These are phyloP conservation scores for Amblyopsis hoosieri DNA, from an alignment of 2,797 vertebrate species.

Conservation along the genomic window DNA sequence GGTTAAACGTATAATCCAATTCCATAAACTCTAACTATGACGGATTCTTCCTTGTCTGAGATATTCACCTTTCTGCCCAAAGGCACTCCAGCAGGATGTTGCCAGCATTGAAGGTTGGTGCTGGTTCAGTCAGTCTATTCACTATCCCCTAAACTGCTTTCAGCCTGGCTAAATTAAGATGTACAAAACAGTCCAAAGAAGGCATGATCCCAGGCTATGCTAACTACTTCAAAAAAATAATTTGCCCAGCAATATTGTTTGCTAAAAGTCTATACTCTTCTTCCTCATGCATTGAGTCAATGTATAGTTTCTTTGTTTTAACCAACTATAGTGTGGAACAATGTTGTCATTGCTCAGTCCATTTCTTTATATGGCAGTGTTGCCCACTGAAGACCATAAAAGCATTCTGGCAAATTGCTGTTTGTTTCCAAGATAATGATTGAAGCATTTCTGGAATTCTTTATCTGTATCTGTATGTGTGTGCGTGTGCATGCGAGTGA, in stretches of 20 bases:
- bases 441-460: constrained; percentile 41
- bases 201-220: not conserved
- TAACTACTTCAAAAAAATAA: not conserved
- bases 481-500: not conserved
- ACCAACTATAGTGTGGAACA: not conserved
- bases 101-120: not conserved
- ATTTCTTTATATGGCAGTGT: constrained; percentile 73
- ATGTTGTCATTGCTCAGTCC: constrained; percentile 23
- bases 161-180: not conserved
- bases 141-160: not conserved
- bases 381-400: constrained; percentile 46
- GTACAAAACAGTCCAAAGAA: not conserved
- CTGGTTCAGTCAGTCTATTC: not conserved
- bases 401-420: constrained; percentile 39
- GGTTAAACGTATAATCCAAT: too few relatives aligned
- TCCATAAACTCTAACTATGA: too few relatives aligned
- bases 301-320: not conserved
- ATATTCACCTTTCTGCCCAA: not conserved
- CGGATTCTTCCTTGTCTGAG: too few relatives aligned
- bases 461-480: constrained; percentile 19
- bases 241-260: not conserved
- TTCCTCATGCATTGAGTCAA: not conserved
- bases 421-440: constrained; percentile 59
- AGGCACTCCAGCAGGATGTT: too few relatives aligned
- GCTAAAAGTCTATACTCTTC: not conserved